Evolutionary conservation across 2,888 invertebrate species (phyloP), one percentile per base, ranked within the genome.

Genomic region (Drosophila rellima): DNA sequence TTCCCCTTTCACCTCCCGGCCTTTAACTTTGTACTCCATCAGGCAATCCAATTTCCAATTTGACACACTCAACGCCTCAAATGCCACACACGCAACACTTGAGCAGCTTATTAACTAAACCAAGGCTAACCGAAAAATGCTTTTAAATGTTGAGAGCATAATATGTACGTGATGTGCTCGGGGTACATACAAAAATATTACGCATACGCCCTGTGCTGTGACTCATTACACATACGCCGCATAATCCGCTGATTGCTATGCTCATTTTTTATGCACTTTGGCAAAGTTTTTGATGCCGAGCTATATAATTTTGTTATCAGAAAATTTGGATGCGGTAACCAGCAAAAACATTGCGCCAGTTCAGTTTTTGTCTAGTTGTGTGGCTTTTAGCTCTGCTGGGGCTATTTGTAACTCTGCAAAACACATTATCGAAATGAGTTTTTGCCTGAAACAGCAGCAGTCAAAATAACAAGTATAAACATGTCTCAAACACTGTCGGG

Each of bases 361-460:
- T 61, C 44, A 40, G 48, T 42, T 44, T 44, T 48, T 56, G 55
- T 48, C 54, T 52, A 70, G 47, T 47, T 39, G 47, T 56, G 40
- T 51, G 47, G n/a, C 33, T 48, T 52, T 54, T 26, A 44, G 47
- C 48, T 31, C 23, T 48, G 11, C 11, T 35, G 20, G 42, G 45
- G 35, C 42, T 61, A 51, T 42, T 72, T 42, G 45, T 54, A 39
- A 57, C 59, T 56, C 44, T 47, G 55, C 48, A 57, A 67, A 76
- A 72, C 72, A 80, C 80, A 80, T 80, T 78, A 76, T 72, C 80
- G 57, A 78, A 80, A 77, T 80, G 80, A 78, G 62, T 78, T 77
- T 80, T 67, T 29, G 51, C 56, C 50, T 62, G 54, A 65, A 80
- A 67, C 76, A 71, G 64, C 67, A 66, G 18, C 62, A 52, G 40